Percentiles rank a stretch among this genome's conserved stretches.
Conservation (phyloP, 2,888 invertebrate species). For the Caenorhabditis afra region DNA sequence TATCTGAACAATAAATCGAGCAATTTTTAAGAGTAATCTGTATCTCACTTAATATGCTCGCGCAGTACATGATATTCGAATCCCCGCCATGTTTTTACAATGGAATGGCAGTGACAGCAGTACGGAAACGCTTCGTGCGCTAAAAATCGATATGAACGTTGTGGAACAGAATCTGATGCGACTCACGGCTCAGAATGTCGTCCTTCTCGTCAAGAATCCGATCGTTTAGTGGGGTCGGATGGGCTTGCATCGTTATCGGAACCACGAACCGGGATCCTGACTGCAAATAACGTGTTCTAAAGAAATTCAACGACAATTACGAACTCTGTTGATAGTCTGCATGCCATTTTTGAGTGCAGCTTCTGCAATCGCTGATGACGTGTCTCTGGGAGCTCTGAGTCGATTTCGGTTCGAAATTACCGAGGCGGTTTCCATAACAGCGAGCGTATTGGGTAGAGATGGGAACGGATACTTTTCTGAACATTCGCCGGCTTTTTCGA, state of each 20-base stretch:
- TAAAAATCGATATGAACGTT: constrained; percentile 13
- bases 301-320: neutral
- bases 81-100: constrained; percentile 63
- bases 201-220: constrained; percentile 52
- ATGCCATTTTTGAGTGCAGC: constrained; percentile 53
- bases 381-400: constrained; percentile 8
- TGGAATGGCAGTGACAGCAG: constrained; percentile 56
- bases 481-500: neutral
- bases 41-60: constrained; percentile 63
- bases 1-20: constrained; percentile 45
- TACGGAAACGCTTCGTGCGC: constrained; percentile 51
- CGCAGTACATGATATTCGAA: constrained; percentile 65
- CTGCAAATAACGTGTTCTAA: constrained; percentile 30
- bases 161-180: no score
- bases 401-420: constrained; percentile 24
- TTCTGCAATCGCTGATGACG: constrained; percentile 20
- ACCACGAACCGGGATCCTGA: constrained; percentile 64
- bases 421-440: neutral
- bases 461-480: no score
- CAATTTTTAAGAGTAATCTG: neutral
- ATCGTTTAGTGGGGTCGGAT: constrained; percentile 60
- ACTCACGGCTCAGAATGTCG: constrained; percentile 65
- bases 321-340: constrained; percentile 40
- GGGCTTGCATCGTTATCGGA: constrained; percentile 63
- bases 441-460: no score